These are phyloP conservation scores for Isotomurus palustris DNA, from an alignment of 2,888 invertebrate species.

Conservation along the genomic window DNA sequence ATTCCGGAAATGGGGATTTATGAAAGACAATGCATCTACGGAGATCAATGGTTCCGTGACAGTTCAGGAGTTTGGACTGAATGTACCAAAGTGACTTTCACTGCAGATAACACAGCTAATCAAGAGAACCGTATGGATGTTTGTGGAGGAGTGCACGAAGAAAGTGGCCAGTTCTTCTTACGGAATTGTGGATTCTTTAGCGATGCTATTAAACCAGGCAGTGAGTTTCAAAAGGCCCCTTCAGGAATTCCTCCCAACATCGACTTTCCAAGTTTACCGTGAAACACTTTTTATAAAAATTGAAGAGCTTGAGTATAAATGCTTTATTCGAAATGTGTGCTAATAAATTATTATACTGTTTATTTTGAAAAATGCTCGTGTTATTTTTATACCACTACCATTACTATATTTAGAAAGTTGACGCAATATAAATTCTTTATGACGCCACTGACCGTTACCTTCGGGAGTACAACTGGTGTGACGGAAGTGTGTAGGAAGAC, in stretches of 20 bases:
- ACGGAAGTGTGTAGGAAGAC: no score
- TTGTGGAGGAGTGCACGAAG: slow-evolving; percentile 27
- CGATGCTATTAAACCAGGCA: slow-evolving; percentile 20
- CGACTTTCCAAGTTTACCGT: slow-evolving; percentile 3
- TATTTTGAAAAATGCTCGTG: background rate
- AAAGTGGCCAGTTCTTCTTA: slow-evolving; percentile 25
- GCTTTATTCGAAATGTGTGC: no score
- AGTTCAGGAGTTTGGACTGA: slow-evolving; percentile 30
- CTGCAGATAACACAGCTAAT: slow-evolving; percentile 33
- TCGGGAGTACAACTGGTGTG: no score
- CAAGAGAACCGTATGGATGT: slow-evolving; percentile 29
- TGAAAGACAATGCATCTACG: slow-evolving; percentile 26
- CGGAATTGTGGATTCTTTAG: slow-evolving; percentile 41
- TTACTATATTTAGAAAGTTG: no score
- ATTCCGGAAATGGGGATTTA: slow-evolving; percentile 32
- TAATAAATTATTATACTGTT: background rate
- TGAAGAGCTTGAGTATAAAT: background rate
- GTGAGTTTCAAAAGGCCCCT: background rate
- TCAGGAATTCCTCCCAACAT: background rate
- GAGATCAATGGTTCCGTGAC: slow-evolving; percentile 33
- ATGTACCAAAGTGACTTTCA: slow-evolving; percentile 28
- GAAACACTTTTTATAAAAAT: background rate
- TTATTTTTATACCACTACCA: no score
- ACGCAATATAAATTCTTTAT: no score
- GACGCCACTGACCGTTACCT: no score